Percentiles rank a stretch among this genome's conserved stretches.
Conservation (phyloP, 2,797 vertebrate species). For the Typhlichthys subterraneus region DNA sequence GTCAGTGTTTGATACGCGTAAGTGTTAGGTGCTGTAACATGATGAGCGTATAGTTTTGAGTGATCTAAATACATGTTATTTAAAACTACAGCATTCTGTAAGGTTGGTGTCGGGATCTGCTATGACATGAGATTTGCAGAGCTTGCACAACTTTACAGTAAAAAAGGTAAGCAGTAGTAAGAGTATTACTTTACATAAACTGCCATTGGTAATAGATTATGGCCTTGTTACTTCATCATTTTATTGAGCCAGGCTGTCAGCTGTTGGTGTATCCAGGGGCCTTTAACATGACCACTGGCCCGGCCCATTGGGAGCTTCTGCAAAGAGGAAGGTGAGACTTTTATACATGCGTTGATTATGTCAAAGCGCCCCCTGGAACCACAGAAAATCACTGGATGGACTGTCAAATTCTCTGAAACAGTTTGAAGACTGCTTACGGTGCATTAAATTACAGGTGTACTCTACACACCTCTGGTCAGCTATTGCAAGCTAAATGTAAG, state of each 20-base stretch:
- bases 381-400: background rate
- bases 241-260: constrained; percentile 82
- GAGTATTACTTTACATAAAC: fast-evolving
- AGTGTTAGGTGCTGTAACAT: constrained; percentile 49
- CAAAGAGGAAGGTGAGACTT: constrained; percentile 88
- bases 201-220: background rate
- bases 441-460: too few species aligned
- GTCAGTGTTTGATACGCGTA: constrained; percentile 91
- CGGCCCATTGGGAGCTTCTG: constrained; percentile 95
- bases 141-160: constrained; percentile 91
- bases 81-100: constrained; percentile 86
- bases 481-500: too few species aligned
- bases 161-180: constrained; percentile 79
- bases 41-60: background rate
- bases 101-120: constrained; percentile 97
- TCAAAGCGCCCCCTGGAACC: background rate
- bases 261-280: constrained; percentile 94
- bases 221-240: background rate
- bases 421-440: too few species aligned
- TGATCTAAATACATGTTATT: background rate
- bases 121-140: constrained; percentile 96
- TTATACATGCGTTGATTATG: too few species aligned
- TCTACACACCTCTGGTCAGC: too few species aligned
- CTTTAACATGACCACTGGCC: constrained; percentile 98
- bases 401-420: too few species aligned